phyloP scores from a whole-genome alignment of 1,140 invertebrate species.

The Procambarus virginalis region DNA sequence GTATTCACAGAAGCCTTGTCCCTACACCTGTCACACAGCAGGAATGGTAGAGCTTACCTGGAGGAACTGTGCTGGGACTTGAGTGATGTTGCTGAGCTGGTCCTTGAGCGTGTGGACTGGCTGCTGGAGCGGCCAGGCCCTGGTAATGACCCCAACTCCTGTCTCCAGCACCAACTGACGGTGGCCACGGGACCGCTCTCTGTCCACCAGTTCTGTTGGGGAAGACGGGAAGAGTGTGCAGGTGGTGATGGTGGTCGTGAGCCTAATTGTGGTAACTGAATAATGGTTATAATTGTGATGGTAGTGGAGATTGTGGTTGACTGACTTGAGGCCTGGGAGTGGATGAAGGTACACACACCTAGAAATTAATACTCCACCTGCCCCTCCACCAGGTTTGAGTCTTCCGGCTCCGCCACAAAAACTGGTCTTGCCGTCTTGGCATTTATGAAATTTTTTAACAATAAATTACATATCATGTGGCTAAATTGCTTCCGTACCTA shows the following conservation, averaged over 20 bases:
- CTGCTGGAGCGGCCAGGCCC: conserved; percentile 51
- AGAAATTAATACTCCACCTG: too few relatives aligned
- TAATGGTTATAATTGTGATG: background rate
- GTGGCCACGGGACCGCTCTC: conserved; percentile 51
- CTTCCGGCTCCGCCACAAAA: too few relatives aligned
- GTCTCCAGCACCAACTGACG: conserved; percentile 55
- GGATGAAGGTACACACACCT: too few relatives aligned
- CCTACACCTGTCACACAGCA: background rate
- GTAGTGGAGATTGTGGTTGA: background rate
- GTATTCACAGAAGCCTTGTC: too few relatives aligned
- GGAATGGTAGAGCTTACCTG: conserved; percentile 10
- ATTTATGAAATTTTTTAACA: too few relatives aligned
- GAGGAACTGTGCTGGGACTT: conserved; percentile 45
- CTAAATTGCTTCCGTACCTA: too few relatives aligned
- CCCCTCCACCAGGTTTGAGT: too few relatives aligned
- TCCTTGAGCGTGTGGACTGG: conserved; percentile 18
- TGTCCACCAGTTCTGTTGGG: conserved; percentile 21
- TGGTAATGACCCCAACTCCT: conserved; percentile 51
- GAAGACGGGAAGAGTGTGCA: background rate
- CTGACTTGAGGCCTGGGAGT: too few relatives aligned
- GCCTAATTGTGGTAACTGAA: too few relatives aligned
- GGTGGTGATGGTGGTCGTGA: background rate
- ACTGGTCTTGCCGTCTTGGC: too few relatives aligned
- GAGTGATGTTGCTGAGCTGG: conserved; percentile 35
- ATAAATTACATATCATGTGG: too few relatives aligned